These are phyloP conservation scores for Epinotia bilunana DNA, from an alignment of 2,888 invertebrate genomes.

Conservation along the genomic window DNA sequence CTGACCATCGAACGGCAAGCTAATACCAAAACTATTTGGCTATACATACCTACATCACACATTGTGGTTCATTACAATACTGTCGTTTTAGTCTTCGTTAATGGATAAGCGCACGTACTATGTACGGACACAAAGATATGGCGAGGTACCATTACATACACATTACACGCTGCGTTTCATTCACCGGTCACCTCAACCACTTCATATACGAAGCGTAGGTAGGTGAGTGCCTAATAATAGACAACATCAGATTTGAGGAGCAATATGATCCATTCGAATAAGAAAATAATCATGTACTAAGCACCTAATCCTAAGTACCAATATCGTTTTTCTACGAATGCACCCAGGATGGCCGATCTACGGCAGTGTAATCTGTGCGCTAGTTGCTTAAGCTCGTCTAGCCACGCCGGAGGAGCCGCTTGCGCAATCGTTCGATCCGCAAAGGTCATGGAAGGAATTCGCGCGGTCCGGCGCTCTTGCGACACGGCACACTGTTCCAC, in stretches of 20 bases:
- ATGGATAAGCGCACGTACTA: not conserved
- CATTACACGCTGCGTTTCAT: not conserved
- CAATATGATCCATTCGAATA: not conserved
- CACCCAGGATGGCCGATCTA: conserved; percentile 58
- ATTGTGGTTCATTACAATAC: not conserved
- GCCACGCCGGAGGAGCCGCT: conserved; percentile 75
- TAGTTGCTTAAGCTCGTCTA: conserved; percentile 80
- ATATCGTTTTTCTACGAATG: conserved; percentile 26
- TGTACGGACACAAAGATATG: not conserved
- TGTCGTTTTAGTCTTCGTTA: not conserved
- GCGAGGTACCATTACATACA: not conserved
- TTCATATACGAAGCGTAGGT: not conserved
- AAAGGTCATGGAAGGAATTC: conserved; percentile 84
- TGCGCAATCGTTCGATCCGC: conserved; percentile 82
- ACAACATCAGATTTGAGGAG: no score
- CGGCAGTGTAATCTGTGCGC: conserved; percentile 69
- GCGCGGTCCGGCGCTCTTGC: conserved; percentile 80
- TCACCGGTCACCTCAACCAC: not conserved
- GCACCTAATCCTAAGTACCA: not conserved
- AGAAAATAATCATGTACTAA: not conserved
- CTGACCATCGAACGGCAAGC: not conserved
- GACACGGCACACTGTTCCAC: conserved; percentile 60
- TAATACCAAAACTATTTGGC: not conserved
- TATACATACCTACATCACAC: not conserved
- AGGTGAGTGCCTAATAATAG: not conserved